Conservation (phyloP, 2,888 invertebrate genomes). For the Amblyteles armatorius region DNA sequence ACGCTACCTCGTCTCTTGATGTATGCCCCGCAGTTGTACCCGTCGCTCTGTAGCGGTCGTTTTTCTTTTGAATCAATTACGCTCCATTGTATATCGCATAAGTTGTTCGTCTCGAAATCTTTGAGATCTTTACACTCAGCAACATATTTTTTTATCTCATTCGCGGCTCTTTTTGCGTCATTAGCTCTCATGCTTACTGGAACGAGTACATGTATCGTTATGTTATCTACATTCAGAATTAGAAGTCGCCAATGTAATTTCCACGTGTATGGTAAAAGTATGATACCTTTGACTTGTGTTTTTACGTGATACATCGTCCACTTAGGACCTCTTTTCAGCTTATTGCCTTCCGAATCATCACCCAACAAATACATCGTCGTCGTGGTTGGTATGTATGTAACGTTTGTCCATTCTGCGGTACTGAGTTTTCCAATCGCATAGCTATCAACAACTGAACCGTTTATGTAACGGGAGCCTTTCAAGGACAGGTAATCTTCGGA, state of each 20-base stretch:
- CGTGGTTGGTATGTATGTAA: no score
- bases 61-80: neutral
- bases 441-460: no score
- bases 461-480: no score
- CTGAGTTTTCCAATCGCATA: no score
- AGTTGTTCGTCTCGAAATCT: conserved; percentile 1
- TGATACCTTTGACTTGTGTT: neutral
- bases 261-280: conserved; percentile 12
- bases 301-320: no score
- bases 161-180: neutral
- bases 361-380: no score
- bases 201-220: conserved; percentile 10
- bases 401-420: no score
- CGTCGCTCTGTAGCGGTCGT: neutral
- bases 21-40: conserved; percentile 10
- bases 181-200: neutral
- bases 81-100: conserved; percentile 15
- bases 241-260: conserved; percentile 13
- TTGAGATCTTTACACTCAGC: neutral
- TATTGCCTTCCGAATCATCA: no score
- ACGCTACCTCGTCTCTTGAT: no score
- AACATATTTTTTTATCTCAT: neutral
- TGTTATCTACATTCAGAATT: conserved; percentile 11
- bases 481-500: no score
- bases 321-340: no score